Evolutionary conservation across 2,797 vertebrate species (phyloP).

Genomic region (Crossoptilon crossoptilon): DNA sequence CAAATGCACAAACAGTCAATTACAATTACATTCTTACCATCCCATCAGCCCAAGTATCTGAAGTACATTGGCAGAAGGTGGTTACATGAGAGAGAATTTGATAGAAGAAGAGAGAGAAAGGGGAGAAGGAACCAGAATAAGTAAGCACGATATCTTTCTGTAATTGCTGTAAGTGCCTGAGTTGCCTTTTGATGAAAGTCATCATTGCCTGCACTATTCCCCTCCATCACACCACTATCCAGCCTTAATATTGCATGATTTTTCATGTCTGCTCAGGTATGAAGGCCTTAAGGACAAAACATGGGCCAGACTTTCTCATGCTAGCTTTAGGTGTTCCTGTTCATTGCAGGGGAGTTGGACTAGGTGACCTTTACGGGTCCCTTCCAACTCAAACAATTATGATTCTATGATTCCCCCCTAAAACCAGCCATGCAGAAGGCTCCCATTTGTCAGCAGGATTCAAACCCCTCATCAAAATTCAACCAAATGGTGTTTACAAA

Average conservation of each 20-base stretch:
- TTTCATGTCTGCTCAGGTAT: slow-evolving; percentile 16
- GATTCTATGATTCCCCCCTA: background rate
- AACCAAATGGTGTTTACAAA: slow-evolving; percentile 59
- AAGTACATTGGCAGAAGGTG: accelerated
- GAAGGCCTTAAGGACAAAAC: slow-evolving; percentile 50
- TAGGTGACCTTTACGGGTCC: too few relatives aligned
- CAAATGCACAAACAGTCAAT: background rate
- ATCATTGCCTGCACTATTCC: background rate
- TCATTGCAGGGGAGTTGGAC: too few relatives aligned
- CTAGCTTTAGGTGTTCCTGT: too few relatives aligned
- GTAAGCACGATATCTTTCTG: background rate
- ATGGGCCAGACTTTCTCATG: background rate
- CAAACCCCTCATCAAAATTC: slow-evolving; percentile 67
- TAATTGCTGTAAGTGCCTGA: slow-evolving; percentile 1
- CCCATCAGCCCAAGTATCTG: background rate
- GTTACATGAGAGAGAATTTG: background rate
- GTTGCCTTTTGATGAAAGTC: background rate
- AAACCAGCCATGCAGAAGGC: slow-evolving; percentile 53
- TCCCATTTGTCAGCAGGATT: slow-evolving; percentile 53
- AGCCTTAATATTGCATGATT: background rate
- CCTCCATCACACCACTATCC: background rate
- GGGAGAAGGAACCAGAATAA: background rate
- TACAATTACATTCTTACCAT: background rate
- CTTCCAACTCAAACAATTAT: too few relatives aligned
- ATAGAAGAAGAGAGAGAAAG: background rate